Evolutionary conservation across 2,888 invertebrate species (phyloP), one percentile per base, ranked within the genome.

Genomic region (Zygothrica quintamaculata): DNA sequence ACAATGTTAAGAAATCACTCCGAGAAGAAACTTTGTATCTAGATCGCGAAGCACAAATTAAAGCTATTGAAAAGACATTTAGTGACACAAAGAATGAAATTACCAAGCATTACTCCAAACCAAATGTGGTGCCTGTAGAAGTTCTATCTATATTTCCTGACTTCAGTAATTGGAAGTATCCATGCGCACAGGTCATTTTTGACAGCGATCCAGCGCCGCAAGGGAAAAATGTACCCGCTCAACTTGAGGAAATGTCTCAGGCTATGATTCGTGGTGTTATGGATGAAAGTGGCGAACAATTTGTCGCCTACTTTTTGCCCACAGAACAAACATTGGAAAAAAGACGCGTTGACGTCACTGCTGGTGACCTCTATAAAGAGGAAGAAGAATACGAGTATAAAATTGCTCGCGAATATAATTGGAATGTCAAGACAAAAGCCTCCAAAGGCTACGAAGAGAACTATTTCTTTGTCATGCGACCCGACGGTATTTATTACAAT

Each of bases 231-330:
- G 94, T 96, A 42, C 95, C 96, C 18, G 96, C 96, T 6, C 97
- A 98, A 89, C 94, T 97, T 82, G 98, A 99, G 90, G 98, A 98
- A 90, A 99, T 99, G 98, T 98, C 98, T 22, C 98, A 99, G 91
- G 99, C 99, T 85, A 98, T 99, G 98, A 99, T 99, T 92, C 94
- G 98, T 90, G 99, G 99, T 95, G 99, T 99, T 90, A 98, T 98
- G 96, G 99, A 99, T 89, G 98, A 98, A 91, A 98, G 97, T 87
- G 99, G 99, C 15, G 98, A 99, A 91, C 99, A 99, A 91, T 99
- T 99, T 92, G 99, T 99, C 0, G 99, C 99, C 0, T 99, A 99
- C 92, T 99, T 99, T 92, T 92, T 99, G 69, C 99, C 99, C 0
- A 96, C 97, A 0, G 97, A 97, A 33, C 96, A 96, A 7, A 99